phyloP scores from a whole-genome alignment of 2,797 vertebrate species.

The Xyrichtys novacula region DNA sequence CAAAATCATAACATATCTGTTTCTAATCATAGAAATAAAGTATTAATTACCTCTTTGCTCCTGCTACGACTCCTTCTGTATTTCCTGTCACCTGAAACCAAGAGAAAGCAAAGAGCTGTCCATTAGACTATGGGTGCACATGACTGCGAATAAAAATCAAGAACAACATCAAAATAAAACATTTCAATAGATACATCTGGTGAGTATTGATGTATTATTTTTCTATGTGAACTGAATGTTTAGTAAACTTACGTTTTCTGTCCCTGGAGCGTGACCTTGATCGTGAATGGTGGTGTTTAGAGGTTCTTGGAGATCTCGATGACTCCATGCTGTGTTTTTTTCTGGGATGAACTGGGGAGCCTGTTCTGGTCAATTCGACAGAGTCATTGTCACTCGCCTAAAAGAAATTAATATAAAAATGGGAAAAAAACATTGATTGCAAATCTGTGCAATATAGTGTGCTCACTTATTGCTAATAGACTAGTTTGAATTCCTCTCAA shows the following conservation, averaged over 20 bases:
- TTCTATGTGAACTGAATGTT: background rate
- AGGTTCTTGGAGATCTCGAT: conserved; percentile 90
- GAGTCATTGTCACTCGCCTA: conserved; percentile 92
- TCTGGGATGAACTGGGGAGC: conserved; percentile 87
- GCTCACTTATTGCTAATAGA: background rate
- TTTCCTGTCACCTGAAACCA: conserved; percentile 90
- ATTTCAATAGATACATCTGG: too few relatives aligned
- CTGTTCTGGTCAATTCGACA: conserved; percentile 85
- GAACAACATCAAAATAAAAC: background rate
- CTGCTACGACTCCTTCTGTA: conserved; percentile 95
- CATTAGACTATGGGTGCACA: background rate
- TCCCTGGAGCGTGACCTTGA: conserved; percentile 93
- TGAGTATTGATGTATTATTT: too few relatives aligned
- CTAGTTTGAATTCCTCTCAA: background rate
- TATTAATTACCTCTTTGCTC: conserved; percentile 99
- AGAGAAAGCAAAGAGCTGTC: conserved; percentile 19
- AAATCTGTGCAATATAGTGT: background rate
- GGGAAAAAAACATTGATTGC: background rate
- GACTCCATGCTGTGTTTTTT: conserved; percentile 90
- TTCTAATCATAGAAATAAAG: conserved; percentile 81
- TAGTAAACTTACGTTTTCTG: conserved; percentile 86
- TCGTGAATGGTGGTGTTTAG: conserved; percentile 93
- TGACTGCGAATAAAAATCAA: background rate
- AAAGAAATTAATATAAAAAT: conserved; percentile 23
- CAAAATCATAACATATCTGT: conserved; percentile 62